Evolutionary conservation across 2,113 vertebrate genomes (phyloP).

Genomic region (Ceyx margarethae): DNA sequence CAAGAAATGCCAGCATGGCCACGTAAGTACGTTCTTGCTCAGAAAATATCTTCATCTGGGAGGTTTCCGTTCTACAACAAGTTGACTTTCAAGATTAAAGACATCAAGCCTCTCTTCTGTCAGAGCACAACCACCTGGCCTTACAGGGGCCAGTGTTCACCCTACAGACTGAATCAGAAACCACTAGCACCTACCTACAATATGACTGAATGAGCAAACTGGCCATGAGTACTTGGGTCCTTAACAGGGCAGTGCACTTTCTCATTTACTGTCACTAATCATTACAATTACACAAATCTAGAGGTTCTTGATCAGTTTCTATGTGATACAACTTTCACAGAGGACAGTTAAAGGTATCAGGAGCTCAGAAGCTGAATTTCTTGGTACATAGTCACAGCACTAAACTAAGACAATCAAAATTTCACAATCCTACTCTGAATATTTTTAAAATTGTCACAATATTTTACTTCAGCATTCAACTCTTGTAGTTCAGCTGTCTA

Average conservation of each 20-base stretch:
- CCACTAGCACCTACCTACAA: fast-evolving
- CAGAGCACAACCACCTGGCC: neutral
- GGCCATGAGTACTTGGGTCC: fast-evolving
- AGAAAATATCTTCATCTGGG: neutral
- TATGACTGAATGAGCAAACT: neutral
- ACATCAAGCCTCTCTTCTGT: neutral
- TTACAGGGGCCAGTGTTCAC: neutral
- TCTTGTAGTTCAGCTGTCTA: neutral
- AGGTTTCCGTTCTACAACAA: neutral
- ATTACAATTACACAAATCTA: neutral
- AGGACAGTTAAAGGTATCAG: neutral
- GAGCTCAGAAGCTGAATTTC: neutral
- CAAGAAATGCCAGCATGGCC: neutral
- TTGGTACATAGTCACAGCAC: neutral
- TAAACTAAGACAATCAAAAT: neutral
- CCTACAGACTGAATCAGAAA: neutral
- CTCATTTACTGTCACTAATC: neutral
- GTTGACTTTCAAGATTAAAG: neutral
- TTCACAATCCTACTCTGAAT: neutral
- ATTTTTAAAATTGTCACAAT: neutral
- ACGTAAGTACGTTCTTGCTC: neutral
- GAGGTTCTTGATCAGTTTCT: neutral
- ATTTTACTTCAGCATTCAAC: neutral
- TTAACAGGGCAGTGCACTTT: neutral
- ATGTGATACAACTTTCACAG: neutral